Evolutionary conservation across 2,888 invertebrate species (phyloP).

Genomic region (Mesochorus sp.): DNA sequence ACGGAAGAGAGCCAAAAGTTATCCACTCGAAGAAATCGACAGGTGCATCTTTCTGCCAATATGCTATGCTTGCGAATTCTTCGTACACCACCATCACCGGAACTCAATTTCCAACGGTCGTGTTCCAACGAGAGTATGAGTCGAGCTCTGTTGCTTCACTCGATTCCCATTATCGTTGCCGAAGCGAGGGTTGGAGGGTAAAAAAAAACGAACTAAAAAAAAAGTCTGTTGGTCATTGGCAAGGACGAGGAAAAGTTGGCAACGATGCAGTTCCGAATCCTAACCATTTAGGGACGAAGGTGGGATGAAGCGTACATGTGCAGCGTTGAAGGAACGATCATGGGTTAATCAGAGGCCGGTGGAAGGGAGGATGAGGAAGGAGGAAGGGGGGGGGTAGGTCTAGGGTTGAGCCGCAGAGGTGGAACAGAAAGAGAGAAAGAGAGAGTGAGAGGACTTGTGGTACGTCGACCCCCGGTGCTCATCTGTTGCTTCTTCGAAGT

Average conservation of each 20-base stretch:
- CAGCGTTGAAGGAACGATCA: slow-evolving; percentile 49
- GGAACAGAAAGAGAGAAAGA: slow-evolving; percentile 28
- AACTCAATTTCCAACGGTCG: slow-evolving; percentile 53
- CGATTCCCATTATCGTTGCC: slow-evolving; percentile 28
- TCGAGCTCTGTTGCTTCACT: slow-evolving; percentile 45
- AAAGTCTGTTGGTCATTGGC: slow-evolving; percentile 23
- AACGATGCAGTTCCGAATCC: slow-evolving; percentile 59
- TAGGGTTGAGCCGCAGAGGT: slow-evolving; percentile 48
- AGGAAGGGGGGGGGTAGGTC: slow-evolving; percentile 45
- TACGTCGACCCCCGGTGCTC: slow-evolving; percentile 75
- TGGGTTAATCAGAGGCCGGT: slow-evolving; percentile 9
- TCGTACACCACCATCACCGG: slow-evolving; percentile 1
- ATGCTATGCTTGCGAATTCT: slow-evolving; percentile 30
- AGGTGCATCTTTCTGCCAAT: slow-evolving; percentile 54
- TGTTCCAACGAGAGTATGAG: slow-evolving; percentile 6
- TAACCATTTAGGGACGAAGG: slow-evolving; percentile 60
- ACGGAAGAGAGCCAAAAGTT: background rate
- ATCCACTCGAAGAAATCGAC: background rate
- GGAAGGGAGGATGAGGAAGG: slow-evolving; percentile 41
- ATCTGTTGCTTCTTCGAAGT: slow-evolving; percentile 76
- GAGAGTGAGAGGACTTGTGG: slow-evolving; percentile 63
- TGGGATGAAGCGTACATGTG: slow-evolving; percentile 60
- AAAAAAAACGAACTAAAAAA: slow-evolving; percentile 19
- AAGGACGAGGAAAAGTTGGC: slow-evolving; percentile 53
- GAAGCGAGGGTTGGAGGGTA: slow-evolving; percentile 1